Percentiles rank a stretch among this genome's conserved stretches.
phyloP scores from a whole-genome alignment of 2,888 invertebrate genomes.

The Rotaria magnacalcarata region DNA sequence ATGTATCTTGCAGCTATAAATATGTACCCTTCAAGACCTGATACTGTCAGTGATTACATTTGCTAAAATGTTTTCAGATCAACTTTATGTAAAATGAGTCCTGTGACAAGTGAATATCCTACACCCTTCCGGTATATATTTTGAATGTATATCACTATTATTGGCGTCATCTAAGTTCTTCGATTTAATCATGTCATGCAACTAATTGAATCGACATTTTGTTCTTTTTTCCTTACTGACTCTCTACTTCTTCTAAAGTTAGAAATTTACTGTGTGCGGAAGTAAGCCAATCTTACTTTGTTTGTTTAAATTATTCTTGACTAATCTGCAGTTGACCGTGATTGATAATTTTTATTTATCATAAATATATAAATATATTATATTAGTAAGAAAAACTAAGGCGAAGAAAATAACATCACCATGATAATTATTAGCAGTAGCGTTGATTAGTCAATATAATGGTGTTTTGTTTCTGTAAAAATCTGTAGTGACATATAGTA shows the following conservation, averaged over 20 bases:
- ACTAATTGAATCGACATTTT: background rate
- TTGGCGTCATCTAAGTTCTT: background rate
- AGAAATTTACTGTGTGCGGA: background rate
- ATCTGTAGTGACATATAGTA: background rate
- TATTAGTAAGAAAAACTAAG: too few relatives aligned
- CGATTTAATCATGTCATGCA: background rate
- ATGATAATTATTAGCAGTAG: background rate
- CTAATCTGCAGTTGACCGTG: background rate
- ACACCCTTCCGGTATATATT: background rate
- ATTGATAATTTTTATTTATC: too few relatives aligned
- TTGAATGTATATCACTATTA: background rate
- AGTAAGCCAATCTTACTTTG: background rate
- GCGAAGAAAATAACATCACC: too few relatives aligned
- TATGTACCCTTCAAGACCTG: background rate
- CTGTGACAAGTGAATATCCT: background rate
- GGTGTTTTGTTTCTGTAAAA: background rate
- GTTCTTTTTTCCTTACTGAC: background rate
- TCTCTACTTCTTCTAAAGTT: background rate
- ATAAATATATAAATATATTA: too few relatives aligned
- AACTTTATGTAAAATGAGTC: background rate
- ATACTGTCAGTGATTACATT: background rate
- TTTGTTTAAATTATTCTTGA: background rate
- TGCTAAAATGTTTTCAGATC: background rate
- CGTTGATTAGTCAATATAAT: background rate
- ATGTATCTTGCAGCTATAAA: background rate